A percentile compares a stretch with the other conserved stretches of the same genome.
Evolutionary conservation across 2,113 vertebrate species (phyloP).

Genomic region (Dicentrarchus labrax): DNA sequence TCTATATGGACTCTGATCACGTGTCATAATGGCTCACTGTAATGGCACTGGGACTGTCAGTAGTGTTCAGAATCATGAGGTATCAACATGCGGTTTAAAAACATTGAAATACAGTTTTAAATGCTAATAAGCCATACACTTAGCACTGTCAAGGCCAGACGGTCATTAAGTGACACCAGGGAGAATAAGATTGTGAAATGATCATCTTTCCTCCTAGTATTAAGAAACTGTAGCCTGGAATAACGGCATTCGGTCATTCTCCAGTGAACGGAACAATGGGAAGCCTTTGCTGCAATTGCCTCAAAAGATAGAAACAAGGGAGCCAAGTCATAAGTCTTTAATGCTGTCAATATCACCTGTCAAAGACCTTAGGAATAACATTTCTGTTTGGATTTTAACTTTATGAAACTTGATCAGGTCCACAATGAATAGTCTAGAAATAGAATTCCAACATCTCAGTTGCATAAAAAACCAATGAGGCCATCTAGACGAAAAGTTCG

Average conservation of each 20-base stretch:
- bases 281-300: neutral
- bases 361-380: conserved; percentile 23
- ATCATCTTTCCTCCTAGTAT: neutral
- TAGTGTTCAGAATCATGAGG: neutral
- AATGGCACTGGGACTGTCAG: neutral
- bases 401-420: conserved; percentile 38
- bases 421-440: conserved; percentile 43
- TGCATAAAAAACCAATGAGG: conserved; percentile 57
- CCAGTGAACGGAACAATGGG: neutral
- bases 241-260: conserved; percentile 1
- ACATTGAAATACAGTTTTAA: neutral
- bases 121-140: neutral
- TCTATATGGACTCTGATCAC: neutral
- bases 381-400: conserved; percentile 18
- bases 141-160: neutral
- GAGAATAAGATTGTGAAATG: neutral
- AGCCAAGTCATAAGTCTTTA: neutral
- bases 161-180: neutral
- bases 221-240: neutral
- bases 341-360: conserved; percentile 11
- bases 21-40: conserved; percentile 2
- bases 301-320: neutral
- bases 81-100: conserved; percentile 1
- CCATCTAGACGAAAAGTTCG: conserved; percentile 41
- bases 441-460: conserved; percentile 43